Percentiles rank a stretch among this genome's conserved stretches.
phyloP scores from a whole-genome alignment of 2,888 invertebrate species.

The Chymomyza procnemis region DNA sequence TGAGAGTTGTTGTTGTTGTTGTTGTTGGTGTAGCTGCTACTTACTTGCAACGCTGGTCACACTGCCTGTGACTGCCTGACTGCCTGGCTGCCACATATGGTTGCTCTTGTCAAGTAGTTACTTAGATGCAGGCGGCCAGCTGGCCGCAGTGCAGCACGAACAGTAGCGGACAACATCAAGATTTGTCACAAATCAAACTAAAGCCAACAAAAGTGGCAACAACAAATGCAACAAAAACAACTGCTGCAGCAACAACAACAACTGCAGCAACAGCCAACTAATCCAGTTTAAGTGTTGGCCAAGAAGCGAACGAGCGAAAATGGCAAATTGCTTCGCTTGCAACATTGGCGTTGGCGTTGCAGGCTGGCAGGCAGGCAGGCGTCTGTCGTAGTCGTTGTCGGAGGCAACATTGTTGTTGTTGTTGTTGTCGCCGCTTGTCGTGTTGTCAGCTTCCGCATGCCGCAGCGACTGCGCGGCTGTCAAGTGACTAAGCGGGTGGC shows the following conservation, averaged over 20 bases:
- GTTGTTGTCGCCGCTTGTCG: constrained; percentile 25
- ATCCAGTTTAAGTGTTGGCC: constrained; percentile 68
- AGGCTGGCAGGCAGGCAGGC: too few species aligned
- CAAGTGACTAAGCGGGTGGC: constrained; percentile 56
- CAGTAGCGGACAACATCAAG: constrained; percentile 66
- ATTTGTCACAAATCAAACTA: constrained; percentile 72
- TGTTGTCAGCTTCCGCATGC: constrained; percentile 20
- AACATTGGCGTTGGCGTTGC: constrained; percentile 37
- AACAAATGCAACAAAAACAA: background rate
- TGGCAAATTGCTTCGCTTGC: constrained; percentile 51
- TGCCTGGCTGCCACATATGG: constrained; percentile 43
- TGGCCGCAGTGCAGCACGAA: constrained; percentile 27
- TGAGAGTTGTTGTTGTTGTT: background rate
- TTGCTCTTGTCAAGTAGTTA: background rate
- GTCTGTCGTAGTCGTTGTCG: constrained; percentile 43
- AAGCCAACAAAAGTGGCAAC: constrained; percentile 1
- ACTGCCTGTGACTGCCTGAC: too few species aligned
- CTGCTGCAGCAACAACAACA: constrained; percentile 23
- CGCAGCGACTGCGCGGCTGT: constrained; percentile 42
- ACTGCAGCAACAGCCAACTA: constrained; percentile 52
- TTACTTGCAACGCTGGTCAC: constrained; percentile 25
- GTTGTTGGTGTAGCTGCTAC: background rate
- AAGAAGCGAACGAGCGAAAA: constrained; percentile 37
- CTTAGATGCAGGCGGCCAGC: background rate
- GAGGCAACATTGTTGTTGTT: background rate